phyloP scores from a whole-genome alignment of 2,113 vertebrate species.

The Tilapia sparmanii region DNA sequence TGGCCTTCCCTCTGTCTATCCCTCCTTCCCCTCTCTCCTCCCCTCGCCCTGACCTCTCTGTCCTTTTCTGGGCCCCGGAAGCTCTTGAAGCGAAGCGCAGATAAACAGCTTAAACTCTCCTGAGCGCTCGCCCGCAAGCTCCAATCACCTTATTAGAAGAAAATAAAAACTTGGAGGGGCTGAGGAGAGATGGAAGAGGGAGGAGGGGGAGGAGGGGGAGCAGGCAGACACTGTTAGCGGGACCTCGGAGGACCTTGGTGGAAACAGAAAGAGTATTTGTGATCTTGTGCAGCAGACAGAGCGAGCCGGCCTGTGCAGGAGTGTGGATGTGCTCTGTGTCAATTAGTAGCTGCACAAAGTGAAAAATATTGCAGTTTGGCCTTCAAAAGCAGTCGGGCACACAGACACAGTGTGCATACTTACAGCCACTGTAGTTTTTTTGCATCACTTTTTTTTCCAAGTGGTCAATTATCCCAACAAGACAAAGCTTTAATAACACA shows the following conservation, averaged over 20 bases:
- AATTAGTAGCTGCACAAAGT: constrained; percentile 49
- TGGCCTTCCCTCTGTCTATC: neutral
- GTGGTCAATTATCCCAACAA: neutral
- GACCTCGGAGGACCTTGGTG: constrained; percentile 35
- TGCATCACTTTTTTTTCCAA: neutral
- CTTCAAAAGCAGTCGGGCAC: constrained; percentile 23
- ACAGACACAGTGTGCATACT: neutral
- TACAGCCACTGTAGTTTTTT: neutral
- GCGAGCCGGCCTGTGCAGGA: constrained; percentile 8
- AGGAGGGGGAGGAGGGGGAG: neutral
- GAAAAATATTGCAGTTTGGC: constrained; percentile 15
- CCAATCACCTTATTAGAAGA: constrained; percentile 60
- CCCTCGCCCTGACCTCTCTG: constrained; percentile 59
- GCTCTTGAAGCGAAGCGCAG: constrained; percentile 61
- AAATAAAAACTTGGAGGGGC: constrained; percentile 34
- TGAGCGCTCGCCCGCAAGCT: constrained; percentile 50
- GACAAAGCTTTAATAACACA: neutral
- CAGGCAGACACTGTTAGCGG: constrained; percentile 13
- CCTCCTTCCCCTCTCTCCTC: neutral
- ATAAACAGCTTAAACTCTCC: constrained; percentile 69
- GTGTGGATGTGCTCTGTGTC: constrained; percentile 46
- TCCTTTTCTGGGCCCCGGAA: constrained; percentile 58
- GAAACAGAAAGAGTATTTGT: constrained; percentile 30
- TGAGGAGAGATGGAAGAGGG: constrained; percentile 12
- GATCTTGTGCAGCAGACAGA: constrained; percentile 38